These are phyloP conservation scores for Nothocercus julius DNA, from an alignment of 2,113 vertebrate genomes.

Conservation along the genomic window DNA sequence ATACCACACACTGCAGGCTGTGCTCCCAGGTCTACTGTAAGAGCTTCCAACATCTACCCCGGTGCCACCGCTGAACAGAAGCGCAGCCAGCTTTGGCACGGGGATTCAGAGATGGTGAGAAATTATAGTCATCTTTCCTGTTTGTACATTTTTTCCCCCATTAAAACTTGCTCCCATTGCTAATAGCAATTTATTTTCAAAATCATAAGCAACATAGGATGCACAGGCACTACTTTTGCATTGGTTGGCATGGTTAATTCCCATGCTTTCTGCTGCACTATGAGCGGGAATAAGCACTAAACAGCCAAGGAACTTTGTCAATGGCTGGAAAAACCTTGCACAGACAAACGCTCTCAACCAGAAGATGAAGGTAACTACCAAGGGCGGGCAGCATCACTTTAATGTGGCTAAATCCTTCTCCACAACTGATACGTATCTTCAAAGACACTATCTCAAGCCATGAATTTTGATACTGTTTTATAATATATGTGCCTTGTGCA, in stretches of 20 bases:
- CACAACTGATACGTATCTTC: not conserved
- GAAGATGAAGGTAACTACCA: not conserved
- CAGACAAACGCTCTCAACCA: not conserved
- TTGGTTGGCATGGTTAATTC: not conserved
- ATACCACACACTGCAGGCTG: fast-evolving
- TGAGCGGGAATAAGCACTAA: not conserved
- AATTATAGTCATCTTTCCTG: not conserved
- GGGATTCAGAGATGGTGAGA: not conserved
- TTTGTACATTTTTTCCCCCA: not conserved
- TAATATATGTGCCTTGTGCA: not conserved
- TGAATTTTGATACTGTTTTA: not conserved
- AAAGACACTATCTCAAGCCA: not conserved
- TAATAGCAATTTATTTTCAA: not conserved
- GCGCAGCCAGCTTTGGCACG: not conserved
- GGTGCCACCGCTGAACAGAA: not conserved
- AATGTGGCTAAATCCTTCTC: not conserved
- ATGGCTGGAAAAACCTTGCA: not conserved
- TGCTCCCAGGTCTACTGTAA: not conserved
- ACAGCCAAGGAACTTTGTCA: not conserved
- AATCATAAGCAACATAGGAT: fast-evolving
- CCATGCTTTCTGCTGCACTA: not conserved
- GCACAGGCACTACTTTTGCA: not conserved
- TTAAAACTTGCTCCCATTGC: not conserved
- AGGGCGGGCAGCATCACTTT: not conserved
- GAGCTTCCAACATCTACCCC: not conserved